Percentiles rank a stretch among this genome's conserved stretches.
Conservation (phyloP, 2,888 invertebrate species). For the Pheosia tremula region DNA sequence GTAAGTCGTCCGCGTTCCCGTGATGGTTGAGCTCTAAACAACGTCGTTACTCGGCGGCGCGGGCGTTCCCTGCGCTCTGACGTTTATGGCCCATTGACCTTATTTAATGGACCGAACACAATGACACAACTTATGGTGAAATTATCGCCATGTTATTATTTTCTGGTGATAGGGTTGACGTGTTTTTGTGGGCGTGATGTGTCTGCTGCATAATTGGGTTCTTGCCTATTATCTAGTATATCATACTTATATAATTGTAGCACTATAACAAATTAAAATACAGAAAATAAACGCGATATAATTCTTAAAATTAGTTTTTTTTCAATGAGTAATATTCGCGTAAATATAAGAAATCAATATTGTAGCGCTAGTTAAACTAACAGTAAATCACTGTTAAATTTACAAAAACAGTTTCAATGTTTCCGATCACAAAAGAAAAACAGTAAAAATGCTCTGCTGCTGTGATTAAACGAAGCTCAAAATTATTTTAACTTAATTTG, state of each 20-base stretch:
- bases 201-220: neutral
- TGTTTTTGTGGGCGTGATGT: neutral
- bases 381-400: no score
- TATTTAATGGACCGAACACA: constrained; percentile 42
- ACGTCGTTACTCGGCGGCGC: constrained; percentile 32
- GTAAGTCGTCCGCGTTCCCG: constrained; percentile 26
- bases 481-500: neutral
- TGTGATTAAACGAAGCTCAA: neutral
- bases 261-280: no score
- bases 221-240: no score
- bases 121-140: constrained; percentile 38
- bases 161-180: constrained; percentile 5
- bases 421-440: no score
- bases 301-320: no score
- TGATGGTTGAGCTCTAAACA: constrained; percentile 40
- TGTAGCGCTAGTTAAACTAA: no score
- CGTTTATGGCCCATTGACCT: constrained; percentile 40
- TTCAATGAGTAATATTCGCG: no score
- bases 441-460: no score
- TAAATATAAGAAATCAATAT: no score
- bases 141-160: constrained; percentile 40
- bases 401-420: no score
- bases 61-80: constrained; percentile 31
- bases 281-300: no score
- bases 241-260: no score